phyloP scores from a whole-genome alignment of 92 coral and sea anemone genomes.

The Zoanthus solanderi region DNA sequence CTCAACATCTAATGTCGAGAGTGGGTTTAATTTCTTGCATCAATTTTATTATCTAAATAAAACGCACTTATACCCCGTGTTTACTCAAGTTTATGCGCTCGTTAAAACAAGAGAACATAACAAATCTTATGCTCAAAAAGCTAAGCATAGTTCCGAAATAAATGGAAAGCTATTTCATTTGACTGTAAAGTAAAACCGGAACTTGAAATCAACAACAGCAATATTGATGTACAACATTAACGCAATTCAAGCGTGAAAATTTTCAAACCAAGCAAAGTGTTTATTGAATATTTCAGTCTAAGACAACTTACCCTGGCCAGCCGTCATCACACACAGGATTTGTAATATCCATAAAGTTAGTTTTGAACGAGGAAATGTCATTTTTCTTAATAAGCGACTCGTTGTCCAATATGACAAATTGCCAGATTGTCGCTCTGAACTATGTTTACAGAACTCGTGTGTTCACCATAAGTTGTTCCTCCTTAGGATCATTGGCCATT shows the following conservation, averaged over 20 bases:
- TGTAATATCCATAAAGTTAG: not conserved
- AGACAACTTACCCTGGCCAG: conserved; percentile 1
- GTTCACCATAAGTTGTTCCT: not conserved
- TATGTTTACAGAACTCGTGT: not conserved
- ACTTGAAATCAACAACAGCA: conserved; percentile 14
- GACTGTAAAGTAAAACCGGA: conserved; percentile 16
- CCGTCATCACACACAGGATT: not conserved
- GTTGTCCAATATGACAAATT: not conserved
- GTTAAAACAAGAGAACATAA: not conserved
- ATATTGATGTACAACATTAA: not conserved
- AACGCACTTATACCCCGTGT: not conserved
- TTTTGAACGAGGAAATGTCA: conserved; percentile 8
- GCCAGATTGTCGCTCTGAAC: not conserved
- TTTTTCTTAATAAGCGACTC: not conserved
- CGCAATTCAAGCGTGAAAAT: not conserved
- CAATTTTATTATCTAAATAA: not conserved
- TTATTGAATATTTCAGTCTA: not conserved
- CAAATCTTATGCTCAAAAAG: not conserved
- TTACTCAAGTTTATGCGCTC: not conserved
- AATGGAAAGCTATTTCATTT: not conserved
- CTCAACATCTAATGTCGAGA: not conserved
- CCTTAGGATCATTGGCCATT: not conserved
- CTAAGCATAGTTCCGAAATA: not conserved
- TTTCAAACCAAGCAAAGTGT: not conserved
- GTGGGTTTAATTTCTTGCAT: no score